Conservation (phyloP, 2,888 invertebrate genomes). For the Drosophila anomalipes region DNA sequence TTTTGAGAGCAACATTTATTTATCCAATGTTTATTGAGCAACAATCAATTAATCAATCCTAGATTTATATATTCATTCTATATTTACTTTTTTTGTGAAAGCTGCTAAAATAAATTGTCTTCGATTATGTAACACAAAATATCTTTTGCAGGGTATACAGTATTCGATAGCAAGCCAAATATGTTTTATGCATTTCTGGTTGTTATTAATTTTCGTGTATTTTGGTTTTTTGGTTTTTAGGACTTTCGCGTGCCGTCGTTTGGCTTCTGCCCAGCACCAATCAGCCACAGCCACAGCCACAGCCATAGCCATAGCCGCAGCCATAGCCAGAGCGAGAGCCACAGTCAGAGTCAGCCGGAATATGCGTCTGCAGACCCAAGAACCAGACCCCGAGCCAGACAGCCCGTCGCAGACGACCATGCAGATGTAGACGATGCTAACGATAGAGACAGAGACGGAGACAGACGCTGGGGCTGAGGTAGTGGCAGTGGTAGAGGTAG, state of each 20-base stretch:
- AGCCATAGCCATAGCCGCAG: constrained; percentile 37
- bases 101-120: background rate
- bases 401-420: constrained; percentile 65
- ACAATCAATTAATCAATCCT: background rate
- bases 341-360: constrained; percentile 53
- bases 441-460: constrained; percentile 29
- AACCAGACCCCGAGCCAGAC: constrained; percentile 68
- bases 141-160: constrained; percentile 29
- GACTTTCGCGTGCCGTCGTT: constrained; percentile 80
- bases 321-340: constrained; percentile 17
- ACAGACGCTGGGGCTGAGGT: constrained; percentile 17
- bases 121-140: background rate
- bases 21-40: background rate
- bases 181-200: constrained; percentile 41
- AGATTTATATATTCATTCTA: background rate
- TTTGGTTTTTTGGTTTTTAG: constrained; percentile 77
- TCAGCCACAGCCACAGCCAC: constrained; percentile 37
- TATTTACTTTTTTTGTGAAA: background rate
- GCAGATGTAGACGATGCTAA: constrained; percentile 28
- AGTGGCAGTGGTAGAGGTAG: constrained; percentile 31
- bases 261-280: constrained; percentile 63
- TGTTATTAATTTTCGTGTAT: constrained; percentile 74
- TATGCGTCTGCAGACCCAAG: constrained; percentile 27
- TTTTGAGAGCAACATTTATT: background rate
- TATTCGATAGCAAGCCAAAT: background rate